These are phyloP conservation scores for Campoplex nolae DNA, from an alignment of 2,888 invertebrate species.

Conservation along the genomic window DNA sequence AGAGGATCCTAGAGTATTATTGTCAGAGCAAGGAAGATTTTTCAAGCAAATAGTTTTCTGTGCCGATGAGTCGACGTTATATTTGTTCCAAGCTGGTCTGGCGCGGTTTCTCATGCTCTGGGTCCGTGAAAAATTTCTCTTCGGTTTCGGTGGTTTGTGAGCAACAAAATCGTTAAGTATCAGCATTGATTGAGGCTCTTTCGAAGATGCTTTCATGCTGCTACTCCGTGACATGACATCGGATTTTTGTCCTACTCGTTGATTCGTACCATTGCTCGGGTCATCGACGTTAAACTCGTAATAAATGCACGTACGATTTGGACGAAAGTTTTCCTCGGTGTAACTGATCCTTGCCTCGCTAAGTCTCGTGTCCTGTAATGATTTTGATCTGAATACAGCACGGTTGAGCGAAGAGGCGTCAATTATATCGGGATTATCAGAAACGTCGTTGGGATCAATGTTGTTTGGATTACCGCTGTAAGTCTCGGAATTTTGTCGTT, in stretches of 20 bases:
- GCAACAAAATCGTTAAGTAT: constrained; percentile 86
- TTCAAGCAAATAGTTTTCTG: constrained; percentile 63
- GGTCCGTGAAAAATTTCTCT: constrained; percentile 79
- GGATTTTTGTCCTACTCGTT: constrained; percentile 63
- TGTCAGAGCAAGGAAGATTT: constrained; percentile 65
- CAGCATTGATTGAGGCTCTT: constrained; percentile 79
- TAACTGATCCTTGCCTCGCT: constrained; percentile 71
- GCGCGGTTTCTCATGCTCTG: constrained; percentile 81
- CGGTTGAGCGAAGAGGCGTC: constrained; percentile 66
- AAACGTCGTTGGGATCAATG: constrained; percentile 67
- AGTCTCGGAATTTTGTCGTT: constrained; percentile 84
- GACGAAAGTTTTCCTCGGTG: constrained; percentile 72
- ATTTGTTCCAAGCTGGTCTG: constrained; percentile 81
- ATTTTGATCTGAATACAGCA: constrained; percentile 83
- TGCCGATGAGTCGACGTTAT: constrained; percentile 70
- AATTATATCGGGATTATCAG: constrained; percentile 40
- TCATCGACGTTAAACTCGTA: constrained; percentile 79
- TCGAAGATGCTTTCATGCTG: constrained; percentile 72
- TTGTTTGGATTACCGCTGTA: constrained; percentile 82
- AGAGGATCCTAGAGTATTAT: constrained; percentile 20
- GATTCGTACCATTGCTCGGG: constrained; percentile 63
- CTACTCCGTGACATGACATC: constrained; percentile 72
- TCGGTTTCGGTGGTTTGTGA: constrained; percentile 91
- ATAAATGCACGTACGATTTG: constrained; percentile 74
- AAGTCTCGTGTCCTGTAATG: constrained; percentile 84